Base-by-base conservation (phyloP, 35 echinoderm and acorn worm species). In the Apostichopus californicus region DNA sequence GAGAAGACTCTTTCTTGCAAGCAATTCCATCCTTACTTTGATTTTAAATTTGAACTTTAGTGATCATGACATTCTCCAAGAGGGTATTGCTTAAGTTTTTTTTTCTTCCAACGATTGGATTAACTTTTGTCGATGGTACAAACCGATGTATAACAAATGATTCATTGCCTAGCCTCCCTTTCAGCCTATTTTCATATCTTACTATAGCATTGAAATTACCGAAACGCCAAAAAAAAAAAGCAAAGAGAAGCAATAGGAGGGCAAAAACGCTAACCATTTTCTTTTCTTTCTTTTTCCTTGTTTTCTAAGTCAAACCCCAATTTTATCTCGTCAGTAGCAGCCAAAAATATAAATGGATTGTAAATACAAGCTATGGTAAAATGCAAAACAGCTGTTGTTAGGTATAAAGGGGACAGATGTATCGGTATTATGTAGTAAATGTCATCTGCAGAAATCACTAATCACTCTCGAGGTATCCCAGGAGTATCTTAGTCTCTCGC, bases 371-470 rank as follows among this genome's bases (percentile, higher is more conserved):
- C 34, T 46, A 46, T 46, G 55, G 57, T 20, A 14, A 58, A 85
- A 85, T 58, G 21, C 17, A 85, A 85, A 85, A 20, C 81, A 85
- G 81, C 81, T 85, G 81, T 85, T 85, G 71, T 85, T 60, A 55
- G 81, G 81, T 85, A 59, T 85, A 85, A 85, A 85, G 11, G 24
- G 81, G 54, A 59, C 81, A 85, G 81, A 59, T 58, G 71, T 22
- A 85, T 22, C 81, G 81, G 57, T 56, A 58, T 21, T 58, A 85
- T 59, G 81, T 60, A 85, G 81, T 85, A 85, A 85, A 85, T 85
- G 81, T 85, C 81, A 85, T 59, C 55, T 58, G 57, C 20, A 85
- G 57, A 58, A 85, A 59, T 59, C 54, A 22, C 55, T 85, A 60
- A 85, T 85, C 81, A 85, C 55, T 85, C 81, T 85, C 4, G 55